Conservation (phyloP, 2,797 vertebrate genomes). For the Perodicticus potto region DNA sequence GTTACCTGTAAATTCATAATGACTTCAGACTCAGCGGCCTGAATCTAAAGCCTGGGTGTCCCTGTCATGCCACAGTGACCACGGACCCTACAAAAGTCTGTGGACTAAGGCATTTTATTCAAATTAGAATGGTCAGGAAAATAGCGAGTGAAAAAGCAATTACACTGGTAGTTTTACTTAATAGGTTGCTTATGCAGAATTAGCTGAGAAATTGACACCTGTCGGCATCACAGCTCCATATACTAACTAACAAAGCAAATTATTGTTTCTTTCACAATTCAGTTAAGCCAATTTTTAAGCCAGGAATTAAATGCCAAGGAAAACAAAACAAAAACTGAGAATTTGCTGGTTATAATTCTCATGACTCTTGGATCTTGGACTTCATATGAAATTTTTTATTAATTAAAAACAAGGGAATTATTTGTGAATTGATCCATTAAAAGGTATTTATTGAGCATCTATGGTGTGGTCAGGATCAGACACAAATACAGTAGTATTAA, state of each 20-base stretch:
- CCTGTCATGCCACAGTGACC: neutral
- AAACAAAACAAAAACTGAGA: neutral
- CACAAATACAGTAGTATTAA: neutral
- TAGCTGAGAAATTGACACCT: slow-evolving; percentile 42
- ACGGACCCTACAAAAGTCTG: neutral
- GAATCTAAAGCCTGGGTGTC: neutral
- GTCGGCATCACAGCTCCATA: neutral
- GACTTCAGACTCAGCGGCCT: neutral
- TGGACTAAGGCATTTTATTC: neutral
- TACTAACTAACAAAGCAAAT: slow-evolving; percentile 29
- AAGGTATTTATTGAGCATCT: neutral
- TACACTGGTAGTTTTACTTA: neutral
- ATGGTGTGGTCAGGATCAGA: neutral
- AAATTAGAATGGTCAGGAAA: neutral
- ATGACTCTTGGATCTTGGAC: neutral
- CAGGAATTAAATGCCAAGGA: neutral
- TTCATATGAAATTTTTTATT: neutral
- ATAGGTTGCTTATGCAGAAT: neutral
- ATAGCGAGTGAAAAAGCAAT: slow-evolving; percentile 24
- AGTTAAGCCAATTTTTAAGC: slow-evolving; percentile 2
- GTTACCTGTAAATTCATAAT: neutral
- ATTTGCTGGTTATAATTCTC: neutral
- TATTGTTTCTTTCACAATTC: neutral
- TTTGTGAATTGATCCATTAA: neutral
- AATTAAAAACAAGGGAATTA: neutral